A percentile compares a stretch with the other conserved stretches of the same genome.
These are phyloP conservation scores for Malurus splendens DNA, from an alignment of 2,797 vertebrate genomes.

Conservation along the genomic window DNA sequence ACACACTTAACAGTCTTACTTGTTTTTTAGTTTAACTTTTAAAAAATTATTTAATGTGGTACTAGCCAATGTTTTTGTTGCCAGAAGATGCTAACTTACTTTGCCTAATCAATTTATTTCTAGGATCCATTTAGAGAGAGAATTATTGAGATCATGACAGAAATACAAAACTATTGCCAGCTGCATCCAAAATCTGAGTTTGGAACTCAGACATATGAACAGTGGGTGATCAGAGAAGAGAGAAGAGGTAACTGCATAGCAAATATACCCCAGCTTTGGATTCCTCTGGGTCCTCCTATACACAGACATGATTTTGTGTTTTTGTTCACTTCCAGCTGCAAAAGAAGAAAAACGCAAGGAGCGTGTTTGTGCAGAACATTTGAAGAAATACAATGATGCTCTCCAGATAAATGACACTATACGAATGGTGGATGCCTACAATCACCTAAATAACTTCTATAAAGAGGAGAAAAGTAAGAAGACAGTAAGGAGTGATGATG, in stretches of 20 bases:
- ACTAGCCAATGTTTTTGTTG: neutral
- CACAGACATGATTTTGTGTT: neutral
- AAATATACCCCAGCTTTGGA: neutral
- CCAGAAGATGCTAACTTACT: neutral
- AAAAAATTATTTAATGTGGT: neutral
- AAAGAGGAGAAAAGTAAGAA: conserved; percentile 85
- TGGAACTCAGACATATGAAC: conserved; percentile 91
- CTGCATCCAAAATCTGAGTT: conserved; percentile 79
- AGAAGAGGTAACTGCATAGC: conserved; percentile 74
- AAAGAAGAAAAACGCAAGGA: conserved; percentile 82
- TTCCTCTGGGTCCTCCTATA: neutral
- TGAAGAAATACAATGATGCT: conserved; percentile 90
- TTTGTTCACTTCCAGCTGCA: conserved; percentile 74
- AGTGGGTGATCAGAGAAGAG: conserved; percentile 88
- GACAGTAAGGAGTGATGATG: conserved; percentile 67
- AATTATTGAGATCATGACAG: conserved; percentile 86
- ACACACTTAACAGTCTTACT: neutral
- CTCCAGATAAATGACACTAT: conserved; percentile 90
- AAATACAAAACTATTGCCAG: conserved; percentile 81
- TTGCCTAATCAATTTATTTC: conserved; percentile 46
- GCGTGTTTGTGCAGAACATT: conserved; percentile 86
- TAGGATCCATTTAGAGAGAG: conserved; percentile 92
- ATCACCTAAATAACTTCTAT: conserved; percentile 81
- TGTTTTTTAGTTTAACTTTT: neutral
- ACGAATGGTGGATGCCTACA: conserved; percentile 87